Evolutionary conservation across 2,888 invertebrate genomes (phyloP).

Genomic region (Falcaria lacertinaria): DNA sequence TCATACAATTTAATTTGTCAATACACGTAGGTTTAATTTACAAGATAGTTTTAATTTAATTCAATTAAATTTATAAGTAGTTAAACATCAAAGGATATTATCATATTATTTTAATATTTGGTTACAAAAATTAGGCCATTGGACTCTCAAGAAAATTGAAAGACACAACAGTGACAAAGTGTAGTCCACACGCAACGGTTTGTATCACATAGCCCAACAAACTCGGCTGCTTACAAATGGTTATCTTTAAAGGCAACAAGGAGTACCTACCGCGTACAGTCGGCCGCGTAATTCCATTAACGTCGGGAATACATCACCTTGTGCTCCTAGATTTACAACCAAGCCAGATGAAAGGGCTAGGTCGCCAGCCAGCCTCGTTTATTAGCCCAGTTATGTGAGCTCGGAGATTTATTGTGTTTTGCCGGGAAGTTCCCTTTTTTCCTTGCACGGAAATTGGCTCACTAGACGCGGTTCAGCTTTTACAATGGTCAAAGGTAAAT

Average conservation of each 20-base stretch:
- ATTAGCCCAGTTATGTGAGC: slow-evolving; percentile 51
- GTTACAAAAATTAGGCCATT: too few relatives aligned
- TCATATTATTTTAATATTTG: too few relatives aligned
- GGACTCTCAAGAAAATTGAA: too few relatives aligned
- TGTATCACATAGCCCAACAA: slow-evolving; percentile 1
- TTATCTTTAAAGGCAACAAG: slow-evolving; percentile 36
- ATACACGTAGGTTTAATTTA: too few relatives aligned
- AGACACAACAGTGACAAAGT: background rate
- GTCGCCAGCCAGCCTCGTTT: slow-evolving; percentile 47
- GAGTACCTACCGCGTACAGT: slow-evolving; percentile 48
- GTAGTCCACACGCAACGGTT: background rate
- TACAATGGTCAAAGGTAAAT: background rate
- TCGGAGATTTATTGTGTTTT: slow-evolving; percentile 45
- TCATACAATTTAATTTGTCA: too few relatives aligned
- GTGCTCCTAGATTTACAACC: slow-evolving; percentile 49
- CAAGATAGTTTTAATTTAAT: too few relatives aligned
- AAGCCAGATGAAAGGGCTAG: slow-evolving; percentile 58
- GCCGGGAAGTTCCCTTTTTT: slow-evolving; percentile 25
- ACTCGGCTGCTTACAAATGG: slow-evolving; percentile 37
- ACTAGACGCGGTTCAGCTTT: background rate
- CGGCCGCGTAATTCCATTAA: slow-evolving; percentile 62
- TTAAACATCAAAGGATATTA: too few relatives aligned
- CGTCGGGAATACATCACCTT: slow-evolving; percentile 61
- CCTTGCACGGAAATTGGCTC: slow-evolving; percentile 10
- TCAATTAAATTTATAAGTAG: too few relatives aligned